A percentile compares a stretch with the other conserved stretches of the same genome.
Conservation (phyloP, 2,888 invertebrate species). For the Sinotaia quadrata region DNA sequence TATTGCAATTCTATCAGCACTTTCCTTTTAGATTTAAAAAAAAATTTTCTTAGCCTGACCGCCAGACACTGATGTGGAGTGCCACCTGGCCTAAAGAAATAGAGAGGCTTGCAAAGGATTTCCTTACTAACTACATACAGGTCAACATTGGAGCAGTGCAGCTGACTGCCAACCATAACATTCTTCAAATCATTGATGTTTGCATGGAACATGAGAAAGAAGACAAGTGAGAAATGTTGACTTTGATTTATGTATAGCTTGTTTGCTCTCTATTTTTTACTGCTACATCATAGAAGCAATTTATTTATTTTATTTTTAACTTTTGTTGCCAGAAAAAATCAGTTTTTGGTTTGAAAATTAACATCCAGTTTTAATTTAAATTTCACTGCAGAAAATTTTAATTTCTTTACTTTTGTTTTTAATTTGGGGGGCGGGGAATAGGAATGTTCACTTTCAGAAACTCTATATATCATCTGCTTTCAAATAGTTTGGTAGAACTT, state of each 20-base stretch:
- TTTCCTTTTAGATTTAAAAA: neutral
- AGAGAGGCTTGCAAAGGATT: conserved; percentile 93
- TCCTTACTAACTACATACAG: conserved; percentile 95
- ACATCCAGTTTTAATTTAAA: no score
- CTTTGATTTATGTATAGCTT: neutral
- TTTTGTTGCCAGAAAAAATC: no score
- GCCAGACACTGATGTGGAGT: conserved; percentile 99
- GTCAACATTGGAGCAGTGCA: conserved; percentile 98
- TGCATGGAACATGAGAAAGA: conserved; percentile 96
- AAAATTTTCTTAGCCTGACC: conserved; percentile 78
- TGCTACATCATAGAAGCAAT: no score
- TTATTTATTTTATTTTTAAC: no score
- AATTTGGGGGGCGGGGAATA: no score
- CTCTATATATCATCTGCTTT: no score
- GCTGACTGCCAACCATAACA: conserved; percentile 95
- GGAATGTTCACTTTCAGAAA: no score
- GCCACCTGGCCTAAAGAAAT: conserved; percentile 99
- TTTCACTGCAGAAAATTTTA: no score
- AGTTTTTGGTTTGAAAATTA: no score
- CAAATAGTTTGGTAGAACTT: no score
- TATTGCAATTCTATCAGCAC: neutral
- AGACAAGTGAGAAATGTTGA: conserved; percentile 77
- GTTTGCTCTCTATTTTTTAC: neutral
- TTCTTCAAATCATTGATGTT: conserved; percentile 95
- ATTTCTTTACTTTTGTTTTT: no score